Conservation (phyloP, 2,797 vertebrate species). For the Parauchenoglanis punctatus region DNA sequence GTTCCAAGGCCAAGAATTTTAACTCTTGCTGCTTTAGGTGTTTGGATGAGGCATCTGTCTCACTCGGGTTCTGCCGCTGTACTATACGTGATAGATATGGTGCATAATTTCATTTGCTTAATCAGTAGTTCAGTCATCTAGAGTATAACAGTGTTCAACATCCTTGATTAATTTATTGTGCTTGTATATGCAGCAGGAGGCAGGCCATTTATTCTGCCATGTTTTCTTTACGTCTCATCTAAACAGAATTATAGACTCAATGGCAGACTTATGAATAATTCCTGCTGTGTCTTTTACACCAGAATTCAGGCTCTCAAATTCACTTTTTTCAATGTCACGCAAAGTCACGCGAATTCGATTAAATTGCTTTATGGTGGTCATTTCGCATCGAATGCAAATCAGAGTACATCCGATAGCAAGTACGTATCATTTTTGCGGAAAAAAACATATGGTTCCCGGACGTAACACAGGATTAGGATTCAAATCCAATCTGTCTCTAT, state of each 20-base stretch:
- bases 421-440: neutral
- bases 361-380: neutral
- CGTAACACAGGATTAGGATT: conserved; percentile 65
- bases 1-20: conserved; percentile 17
- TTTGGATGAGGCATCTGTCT: neutral
- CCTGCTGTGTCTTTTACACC: neutral
- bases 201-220: neutral
- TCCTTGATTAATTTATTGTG: neutral
- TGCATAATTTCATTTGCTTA: neutral
- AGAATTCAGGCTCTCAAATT: neutral
- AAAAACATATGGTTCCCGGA: conserved; percentile 22
- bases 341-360: no score
- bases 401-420: neutral
- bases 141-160: neutral
- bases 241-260: neutral
- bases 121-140: neutral
- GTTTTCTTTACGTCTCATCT: neutral
- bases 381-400: neutral
- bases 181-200: neutral
- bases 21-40: neutral
- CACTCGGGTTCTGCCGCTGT: neutral
- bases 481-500: conserved; percentile 69
- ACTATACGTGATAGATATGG: neutral
- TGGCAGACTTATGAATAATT: neutral
- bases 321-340: neutral